phyloP scores from a whole-genome alignment of 1,140 invertebrate genomes.

The Caenorhabditis brenneri region DNA sequence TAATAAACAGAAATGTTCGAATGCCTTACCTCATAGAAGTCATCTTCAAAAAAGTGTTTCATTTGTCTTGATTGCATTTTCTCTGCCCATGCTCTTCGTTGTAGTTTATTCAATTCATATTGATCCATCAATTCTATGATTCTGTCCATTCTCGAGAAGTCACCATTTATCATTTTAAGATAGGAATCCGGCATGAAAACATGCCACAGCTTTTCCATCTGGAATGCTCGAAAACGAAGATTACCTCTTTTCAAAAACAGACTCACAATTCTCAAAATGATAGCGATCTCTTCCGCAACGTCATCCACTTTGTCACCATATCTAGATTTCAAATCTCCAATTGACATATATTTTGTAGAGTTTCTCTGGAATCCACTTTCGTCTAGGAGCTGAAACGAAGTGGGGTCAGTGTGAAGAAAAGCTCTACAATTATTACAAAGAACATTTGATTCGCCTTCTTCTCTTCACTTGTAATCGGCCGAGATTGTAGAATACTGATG shows the following conservation, averaged over 20 bases:
- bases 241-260: background rate
- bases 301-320: slow-evolving; percentile 60
- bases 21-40: slow-evolving; percentile 65
- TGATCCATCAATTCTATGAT: slow-evolving; percentile 62
- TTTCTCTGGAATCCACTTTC: background rate
- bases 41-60: slow-evolving; percentile 70
- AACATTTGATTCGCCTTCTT: slow-evolving; percentile 44
- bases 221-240: background rate
- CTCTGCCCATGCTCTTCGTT: slow-evolving; percentile 67
- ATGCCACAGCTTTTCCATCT: slow-evolving; percentile 54
- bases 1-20: slow-evolving; percentile 7
- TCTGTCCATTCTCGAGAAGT: slow-evolving; percentile 64
- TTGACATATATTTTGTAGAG: slow-evolving; percentile 59
- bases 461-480: slow-evolving; percentile 52
- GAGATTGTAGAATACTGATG: slow-evolving; percentile 60
- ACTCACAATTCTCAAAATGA: slow-evolving; percentile 38
- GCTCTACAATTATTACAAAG: slow-evolving; percentile 24
- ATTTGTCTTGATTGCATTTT: slow-evolving; percentile 70
- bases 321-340: slow-evolving; percentile 63
- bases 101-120: slow-evolving; percentile 63
- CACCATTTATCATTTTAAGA: slow-evolving; percentile 48
- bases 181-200: slow-evolving; percentile 62
- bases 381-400: slow-evolving; percentile 49
- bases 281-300: slow-evolving; percentile 38
- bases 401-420: background rate